phyloP scores from a whole-genome alignment of 2,797 vertebrate genomes.

The Lycodopsis pacificus region DNA sequence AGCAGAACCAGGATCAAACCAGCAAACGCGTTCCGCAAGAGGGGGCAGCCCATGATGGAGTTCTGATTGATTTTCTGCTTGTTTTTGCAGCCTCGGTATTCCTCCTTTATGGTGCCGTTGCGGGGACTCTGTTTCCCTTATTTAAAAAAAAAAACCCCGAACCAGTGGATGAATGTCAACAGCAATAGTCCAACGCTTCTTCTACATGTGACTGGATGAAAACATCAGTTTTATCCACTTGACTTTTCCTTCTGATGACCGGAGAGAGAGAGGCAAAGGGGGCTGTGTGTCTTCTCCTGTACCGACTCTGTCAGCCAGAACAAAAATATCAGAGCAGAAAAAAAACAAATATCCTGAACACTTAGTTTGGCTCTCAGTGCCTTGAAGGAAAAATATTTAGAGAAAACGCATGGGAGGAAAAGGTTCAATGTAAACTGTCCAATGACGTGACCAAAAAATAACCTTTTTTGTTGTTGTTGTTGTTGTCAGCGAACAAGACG shows the following conservation, averaged over 20 bases:
- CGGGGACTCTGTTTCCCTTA: conserved; percentile 17
- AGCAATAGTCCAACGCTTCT: conserved; percentile 72
- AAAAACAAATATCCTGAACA: conserved; percentile 68
- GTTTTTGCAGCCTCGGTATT: conserved; percentile 69
- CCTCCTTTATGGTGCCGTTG: conserved; percentile 58
- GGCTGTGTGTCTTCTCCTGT: conserved; percentile 57
- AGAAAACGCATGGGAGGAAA: conserved; percentile 38
- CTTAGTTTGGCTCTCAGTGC: conserved; percentile 57
- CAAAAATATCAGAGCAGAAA: conserved; percentile 40
- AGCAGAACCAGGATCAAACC: conserved; percentile 79
- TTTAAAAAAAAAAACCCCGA: conserved; percentile 14
- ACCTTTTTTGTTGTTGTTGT: neutral
- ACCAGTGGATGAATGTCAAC: conserved; percentile 54
- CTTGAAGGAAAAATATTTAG: conserved; percentile 22
- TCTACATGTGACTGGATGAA: conserved; percentile 62
- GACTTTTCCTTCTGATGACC: conserved; percentile 67
- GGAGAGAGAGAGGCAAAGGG: conserved; percentile 19
- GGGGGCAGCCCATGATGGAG: conserved; percentile 83
- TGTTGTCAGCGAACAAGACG: conserved; percentile 35
- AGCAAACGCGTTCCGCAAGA: conserved; percentile 80
- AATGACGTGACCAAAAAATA: conserved; percentile 19
- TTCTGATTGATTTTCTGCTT: conserved; percentile 69
- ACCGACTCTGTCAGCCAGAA: conserved; percentile 49
- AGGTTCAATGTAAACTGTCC: conserved; percentile 39
- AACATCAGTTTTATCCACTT: conserved; percentile 67